A percentile compares a stretch with the other conserved stretches of the same genome.
Conservation (phyloP, 2,797 vertebrate genomes). For the Hoplostethus atlanticus region DNA sequence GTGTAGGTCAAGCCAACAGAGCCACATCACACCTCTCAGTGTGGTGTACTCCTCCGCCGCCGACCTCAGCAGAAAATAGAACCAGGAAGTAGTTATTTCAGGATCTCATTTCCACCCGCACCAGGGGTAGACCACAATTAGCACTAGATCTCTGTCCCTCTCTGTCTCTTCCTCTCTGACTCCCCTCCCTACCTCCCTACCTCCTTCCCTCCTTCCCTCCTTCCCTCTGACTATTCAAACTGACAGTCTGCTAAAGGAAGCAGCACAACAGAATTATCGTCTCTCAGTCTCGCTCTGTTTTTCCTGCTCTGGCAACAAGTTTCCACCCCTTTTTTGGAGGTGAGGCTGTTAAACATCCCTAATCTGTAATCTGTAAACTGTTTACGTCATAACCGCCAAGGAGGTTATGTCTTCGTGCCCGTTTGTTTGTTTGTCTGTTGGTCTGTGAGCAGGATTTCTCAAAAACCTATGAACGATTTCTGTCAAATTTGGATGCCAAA, state of each 20-base stretch:
- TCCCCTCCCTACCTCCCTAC: neutral
- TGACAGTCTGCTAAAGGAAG: neutral
- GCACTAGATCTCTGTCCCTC: slow-evolving; percentile 61
- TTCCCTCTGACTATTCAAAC: slow-evolving; percentile 24
- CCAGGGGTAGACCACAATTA: slow-evolving; percentile 77
- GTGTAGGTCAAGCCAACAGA: slow-evolving; percentile 78
- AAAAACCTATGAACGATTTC: too few relatives aligned
- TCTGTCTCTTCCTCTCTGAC: slow-evolving; percentile 45
- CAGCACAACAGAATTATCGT: neutral
- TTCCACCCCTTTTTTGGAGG: too few relatives aligned
- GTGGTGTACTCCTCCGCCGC: slow-evolving; percentile 74
- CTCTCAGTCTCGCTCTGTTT: too few relatives aligned
- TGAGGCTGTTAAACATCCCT: too few relatives aligned
- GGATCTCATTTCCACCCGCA: slow-evolving; percentile 80
- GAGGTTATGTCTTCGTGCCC: too few relatives aligned
- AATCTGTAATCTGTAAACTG: too few relatives aligned
- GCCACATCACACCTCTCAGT: slow-evolving; percentile 74
- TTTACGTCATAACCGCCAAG: too few relatives aligned
- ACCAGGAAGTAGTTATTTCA: slow-evolving; percentile 81
- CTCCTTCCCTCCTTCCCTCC: neutral
- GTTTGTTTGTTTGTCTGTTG: too few relatives aligned
- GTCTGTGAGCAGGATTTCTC: too few relatives aligned
- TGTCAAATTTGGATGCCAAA: too few relatives aligned
- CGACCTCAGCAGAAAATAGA: slow-evolving; percentile 83
- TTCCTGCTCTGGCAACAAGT: too few relatives aligned